Evolutionary conservation across 2,113 vertebrate species (phyloP).

Genomic region (Archilochus colubris): DNA sequence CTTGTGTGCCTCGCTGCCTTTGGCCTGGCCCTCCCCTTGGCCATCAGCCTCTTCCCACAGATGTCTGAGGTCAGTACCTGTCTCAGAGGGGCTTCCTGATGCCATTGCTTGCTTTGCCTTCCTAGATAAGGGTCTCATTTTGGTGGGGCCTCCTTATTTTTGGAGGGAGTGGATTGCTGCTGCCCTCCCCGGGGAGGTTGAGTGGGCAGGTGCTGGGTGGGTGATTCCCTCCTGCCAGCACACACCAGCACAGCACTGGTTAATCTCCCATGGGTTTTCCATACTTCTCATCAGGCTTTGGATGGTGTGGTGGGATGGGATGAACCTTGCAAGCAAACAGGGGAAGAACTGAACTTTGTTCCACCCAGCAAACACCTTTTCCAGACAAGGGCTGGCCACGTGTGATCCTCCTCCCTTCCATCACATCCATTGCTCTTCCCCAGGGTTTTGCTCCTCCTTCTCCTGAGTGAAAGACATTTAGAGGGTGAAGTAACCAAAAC

Average conservation of each 20-base stretch:
- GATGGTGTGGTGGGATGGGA: not conserved
- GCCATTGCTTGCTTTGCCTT: not conserved
- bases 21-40: slow-evolving; percentile 89
- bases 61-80: slow-evolving; percentile 88
- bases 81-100: no score
- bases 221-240: not conserved
- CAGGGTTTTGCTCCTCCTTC: not conserved
- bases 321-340: not conserved
- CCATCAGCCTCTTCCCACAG: slow-evolving; percentile 97
- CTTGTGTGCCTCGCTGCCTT: slow-evolving; percentile 92
- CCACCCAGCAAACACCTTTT: not conserved
- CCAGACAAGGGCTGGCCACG: not conserved
- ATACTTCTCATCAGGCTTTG: not conserved
- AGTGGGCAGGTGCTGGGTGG: not conserved
- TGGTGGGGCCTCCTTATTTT: not conserved
- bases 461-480: not conserved
- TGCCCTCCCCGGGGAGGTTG: not conserved
- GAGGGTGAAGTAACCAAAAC: not conserved
- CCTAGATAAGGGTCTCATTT: fast-evolving
- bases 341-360: not conserved
- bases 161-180: not conserved
- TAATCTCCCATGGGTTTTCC: not conserved
- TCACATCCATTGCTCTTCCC: fast-evolving
- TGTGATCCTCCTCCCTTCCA: not conserved
- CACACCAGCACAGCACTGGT: not conserved